Evolutionary conservation across 2,113 vertebrate genomes (phyloP), one percentile per base, ranked within the genome.

Genomic region (Podilymbus podiceps): DNA sequence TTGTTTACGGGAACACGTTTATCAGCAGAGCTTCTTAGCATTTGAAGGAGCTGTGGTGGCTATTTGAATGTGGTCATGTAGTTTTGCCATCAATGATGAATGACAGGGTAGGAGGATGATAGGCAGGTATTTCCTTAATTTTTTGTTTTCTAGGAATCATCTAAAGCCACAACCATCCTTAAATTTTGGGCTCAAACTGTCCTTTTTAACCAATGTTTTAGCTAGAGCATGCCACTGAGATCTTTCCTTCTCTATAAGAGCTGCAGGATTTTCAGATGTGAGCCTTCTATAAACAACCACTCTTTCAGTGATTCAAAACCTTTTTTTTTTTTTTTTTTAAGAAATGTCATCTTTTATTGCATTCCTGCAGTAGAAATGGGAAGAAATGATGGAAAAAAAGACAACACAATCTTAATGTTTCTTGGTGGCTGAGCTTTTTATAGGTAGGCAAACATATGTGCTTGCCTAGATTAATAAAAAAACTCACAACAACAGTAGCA

Each of bases 401-500:
- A 33, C 66, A 53, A 30, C 30, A 40, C 67, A 76, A 82, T 91
- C 64, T 66, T 28, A 21, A 4, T 8, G 22, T 18, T 38, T 58
- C n/a, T 82, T 88, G 19, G 0, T n/a, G 71, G 71, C 84, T 66
- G 50, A 75, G 75, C 8, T 88, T 94, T 90, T 88, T 89, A 71
- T 94, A 40, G 81, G 46, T 40, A 85, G 73, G 38, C 42, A 97
- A 89, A 92, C 30, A 60, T 71, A 50, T 40, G 46, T 56, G 72
- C 85, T 83, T 85, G 80, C 49, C 84, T 60, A 85, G 50, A n/a
- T 80, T 59, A 71, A 80, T 86, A 89, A 74, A 83, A 90, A 95
- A 52, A 62, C 49, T 73, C 67, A 44, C 47, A 81, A 38, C 35
- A 92, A 55, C 49, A 42, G 59, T 72, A 78, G 89, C 38, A 72